phyloP scores from a whole-genome alignment of 2,113 vertebrate genomes.

The Thomomys bottae region DNA sequence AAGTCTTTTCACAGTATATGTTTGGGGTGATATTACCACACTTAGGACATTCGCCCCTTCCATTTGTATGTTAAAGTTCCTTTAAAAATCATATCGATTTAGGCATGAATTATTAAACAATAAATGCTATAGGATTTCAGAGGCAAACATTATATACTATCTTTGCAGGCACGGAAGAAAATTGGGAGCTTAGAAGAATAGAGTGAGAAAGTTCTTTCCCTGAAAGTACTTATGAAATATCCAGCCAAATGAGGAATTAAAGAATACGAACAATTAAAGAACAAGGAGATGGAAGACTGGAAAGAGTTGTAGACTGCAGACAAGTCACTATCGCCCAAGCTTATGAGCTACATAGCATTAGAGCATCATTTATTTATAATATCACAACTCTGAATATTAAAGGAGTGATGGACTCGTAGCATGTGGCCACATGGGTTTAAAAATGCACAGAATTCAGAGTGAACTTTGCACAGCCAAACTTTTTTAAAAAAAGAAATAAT shows the following conservation, averaged over 20 bases:
- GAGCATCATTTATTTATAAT: not conserved
- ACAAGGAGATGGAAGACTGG: not conserved
- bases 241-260: not conserved
- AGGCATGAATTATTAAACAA: slow-evolving; percentile 51
- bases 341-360: not conserved
- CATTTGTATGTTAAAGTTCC: not conserved
- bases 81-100: slow-evolving; percentile 46
- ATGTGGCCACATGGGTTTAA: not conserved
- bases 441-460: slow-evolving; percentile 24
- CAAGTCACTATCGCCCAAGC: not conserved
- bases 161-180: not conserved
- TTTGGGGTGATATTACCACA: not conserved
- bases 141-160: not conserved
- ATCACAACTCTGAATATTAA: slow-evolving; percentile 43
- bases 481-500: not conserved
- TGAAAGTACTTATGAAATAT: not conserved
- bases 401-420: slow-evolving; percentile 9
- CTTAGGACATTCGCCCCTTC: not conserved
- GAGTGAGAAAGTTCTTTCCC: not conserved
- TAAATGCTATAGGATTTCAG: slow-evolving; percentile 22
- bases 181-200: not conserved
- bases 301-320: not conserved
- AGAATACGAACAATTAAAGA: not conserved
- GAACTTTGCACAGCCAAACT: not conserved
- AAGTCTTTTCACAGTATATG: slow-evolving; percentile 16